Base-by-base conservation (phyloP, 2,797 vertebrate species). In the Gymnocypris eckloni region DNA sequence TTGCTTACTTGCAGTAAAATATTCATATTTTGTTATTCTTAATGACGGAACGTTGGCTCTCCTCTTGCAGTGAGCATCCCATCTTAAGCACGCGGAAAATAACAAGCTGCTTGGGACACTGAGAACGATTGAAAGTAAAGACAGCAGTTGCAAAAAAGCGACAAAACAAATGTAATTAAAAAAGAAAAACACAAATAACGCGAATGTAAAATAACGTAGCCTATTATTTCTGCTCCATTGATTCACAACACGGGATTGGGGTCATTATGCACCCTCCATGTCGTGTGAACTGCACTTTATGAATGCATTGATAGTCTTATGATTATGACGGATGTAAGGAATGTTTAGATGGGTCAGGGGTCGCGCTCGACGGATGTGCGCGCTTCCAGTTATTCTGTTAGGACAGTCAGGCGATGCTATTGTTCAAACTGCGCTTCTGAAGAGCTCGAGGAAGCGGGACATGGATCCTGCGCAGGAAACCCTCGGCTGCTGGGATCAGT, bases 11-110 rank as follows among this genome's bases (percentile, higher is more conserved):
- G 72, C 52, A 59, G 67, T 82, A 67, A 86, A 88, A 85, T 80
- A 89, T 88, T 89, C 9, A 88, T 83, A 73, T 70, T 37, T 18
- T 76, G 86, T 20, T 73, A 86, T 90, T 81, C 73, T 87, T 89
- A 89, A 89, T 79, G 86, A 87, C 67, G 81, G 50, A 79, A 56
- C 71, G 67, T 52, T 72, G 50, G 69, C 52, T 77, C 77, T 59
- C 73, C 33, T 71, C 70, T 78, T 80, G 75, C 59, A 45, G 72
- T 18, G 50, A 48, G 69, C 79, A 80, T 81, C 72, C 81, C 69
- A 83, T 70, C 81, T 15, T 80, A 59, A 73, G 41, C 83, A 79
- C 66, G 73, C 37, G 69, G 22, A 41, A 28, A 54, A 43, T 56
- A 56, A 78, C 50, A 66, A 25, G n/a, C 37, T 18, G 22, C 2